phyloP scores from a whole-genome alignment of 2,888 invertebrate species.

The Conus canariensis region DNA sequence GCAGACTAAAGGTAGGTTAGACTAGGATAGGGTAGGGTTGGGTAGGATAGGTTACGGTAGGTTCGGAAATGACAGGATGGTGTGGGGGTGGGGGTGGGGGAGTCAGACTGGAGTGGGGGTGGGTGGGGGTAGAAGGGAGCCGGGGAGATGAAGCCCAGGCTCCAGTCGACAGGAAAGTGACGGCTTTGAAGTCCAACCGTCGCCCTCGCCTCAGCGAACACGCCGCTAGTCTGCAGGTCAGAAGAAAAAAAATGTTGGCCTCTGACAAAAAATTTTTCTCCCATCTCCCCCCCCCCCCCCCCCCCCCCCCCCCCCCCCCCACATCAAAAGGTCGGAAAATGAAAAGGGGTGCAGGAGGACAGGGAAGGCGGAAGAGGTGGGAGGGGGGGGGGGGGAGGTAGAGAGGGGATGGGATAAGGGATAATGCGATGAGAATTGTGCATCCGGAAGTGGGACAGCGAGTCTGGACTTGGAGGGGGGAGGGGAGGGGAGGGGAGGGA shows the following conservation, averaged over 20 bases:
- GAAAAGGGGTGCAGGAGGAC: not conserved
- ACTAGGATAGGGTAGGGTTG: no score
- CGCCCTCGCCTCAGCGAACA: no score
- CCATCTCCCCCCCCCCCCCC: not conserved
- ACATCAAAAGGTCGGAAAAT: slow-evolving; percentile 13
- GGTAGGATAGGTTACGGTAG: no score
- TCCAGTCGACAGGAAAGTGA: not conserved
- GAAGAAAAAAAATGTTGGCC: not conserved
- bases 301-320: not conserved
- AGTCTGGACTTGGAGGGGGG: not conserved
- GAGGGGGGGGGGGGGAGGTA: not conserved
- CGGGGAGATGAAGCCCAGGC: not conserved
- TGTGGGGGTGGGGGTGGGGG: no score
- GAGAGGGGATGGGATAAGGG: not conserved
- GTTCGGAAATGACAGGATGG: no score
- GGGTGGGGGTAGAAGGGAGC: not conserved
- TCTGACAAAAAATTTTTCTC: not conserved
- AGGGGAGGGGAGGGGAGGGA: not conserved
- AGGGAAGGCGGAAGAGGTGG: not conserved
- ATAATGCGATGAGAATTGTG: not conserved
- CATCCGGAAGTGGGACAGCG: not conserved
- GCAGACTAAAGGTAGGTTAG: no score
- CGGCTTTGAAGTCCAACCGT: not conserved
- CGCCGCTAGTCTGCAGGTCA: not conserved
- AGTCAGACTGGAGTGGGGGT: not conserved